phyloP scores from a whole-genome alignment of 2,113 vertebrate species.

The Meriones unguiculatus region DNA sequence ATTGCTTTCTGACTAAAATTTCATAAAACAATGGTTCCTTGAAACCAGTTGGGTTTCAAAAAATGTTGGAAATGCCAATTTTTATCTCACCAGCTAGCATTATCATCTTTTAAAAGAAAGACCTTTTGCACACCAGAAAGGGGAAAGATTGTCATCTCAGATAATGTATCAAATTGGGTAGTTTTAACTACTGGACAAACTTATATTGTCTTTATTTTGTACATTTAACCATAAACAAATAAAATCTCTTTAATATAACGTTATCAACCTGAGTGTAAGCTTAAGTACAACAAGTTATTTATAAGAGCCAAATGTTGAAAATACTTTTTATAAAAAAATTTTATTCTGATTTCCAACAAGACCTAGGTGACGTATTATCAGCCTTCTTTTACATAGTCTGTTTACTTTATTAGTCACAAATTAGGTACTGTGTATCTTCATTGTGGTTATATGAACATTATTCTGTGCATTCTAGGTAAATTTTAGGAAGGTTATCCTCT shows the following conservation, averaged over 20 bases:
- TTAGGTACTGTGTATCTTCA: background rate
- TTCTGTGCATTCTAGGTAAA: background rate
- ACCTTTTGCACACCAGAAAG: background rate
- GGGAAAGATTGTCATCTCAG: slow-evolving; percentile 14
- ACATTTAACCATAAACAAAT: slow-evolving; percentile 22
- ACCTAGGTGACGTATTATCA: background rate
- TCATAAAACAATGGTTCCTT: background rate
- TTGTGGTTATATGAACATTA: background rate
- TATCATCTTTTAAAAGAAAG: slow-evolving; percentile 31
- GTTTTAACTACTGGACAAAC: background rate
- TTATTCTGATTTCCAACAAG: slow-evolving; percentile 35
- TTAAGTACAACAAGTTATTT: slow-evolving; percentile 38
- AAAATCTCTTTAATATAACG: slow-evolving; percentile 1
- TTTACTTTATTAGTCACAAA: background rate
- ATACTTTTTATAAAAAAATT: slow-evolving; percentile 11
- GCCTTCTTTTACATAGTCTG: slow-evolving; percentile 31
- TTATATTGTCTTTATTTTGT: background rate
- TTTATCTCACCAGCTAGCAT: slow-evolving; percentile 5
- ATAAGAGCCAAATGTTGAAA: slow-evolving; percentile 38
- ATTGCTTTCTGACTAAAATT: slow-evolving; percentile 42
- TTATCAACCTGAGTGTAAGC: background rate
- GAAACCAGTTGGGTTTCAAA: slow-evolving; percentile 36
- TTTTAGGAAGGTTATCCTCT: background rate
- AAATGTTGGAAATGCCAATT: background rate
- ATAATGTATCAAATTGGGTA: slow-evolving; percentile 23